phyloP scores from a whole-genome alignment of 1,140 invertebrate species.

The Orchesella cincta region DNA sequence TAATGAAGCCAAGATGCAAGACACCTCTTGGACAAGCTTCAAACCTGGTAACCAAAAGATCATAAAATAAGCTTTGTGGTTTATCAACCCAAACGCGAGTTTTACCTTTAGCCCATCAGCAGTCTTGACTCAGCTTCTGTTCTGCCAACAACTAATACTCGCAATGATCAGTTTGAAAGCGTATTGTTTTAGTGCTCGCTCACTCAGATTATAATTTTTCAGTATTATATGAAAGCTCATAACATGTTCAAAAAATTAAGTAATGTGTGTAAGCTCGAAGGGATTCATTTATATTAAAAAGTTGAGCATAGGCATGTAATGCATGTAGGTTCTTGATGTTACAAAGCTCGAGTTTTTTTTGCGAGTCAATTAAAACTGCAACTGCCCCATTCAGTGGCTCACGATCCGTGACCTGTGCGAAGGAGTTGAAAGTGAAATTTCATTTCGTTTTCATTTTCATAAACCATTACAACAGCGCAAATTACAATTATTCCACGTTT shows the following conservation, averaged over 20 bases:
- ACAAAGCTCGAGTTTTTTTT: neutral
- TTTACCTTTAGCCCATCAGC: neutral
- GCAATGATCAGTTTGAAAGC: too few species aligned
- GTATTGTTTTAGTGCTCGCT: too few species aligned
- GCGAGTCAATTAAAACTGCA: neutral
- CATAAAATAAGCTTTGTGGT: neutral
- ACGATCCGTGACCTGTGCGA: conserved; percentile 26
- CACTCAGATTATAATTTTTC: neutral
- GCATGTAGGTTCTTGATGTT: too few species aligned
- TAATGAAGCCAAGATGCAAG: too few species aligned
- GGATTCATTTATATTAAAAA: neutral
- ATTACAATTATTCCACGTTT: conserved; percentile 1
- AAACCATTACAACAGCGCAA: neutral
- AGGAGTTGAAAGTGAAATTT: conserved; percentile 25
- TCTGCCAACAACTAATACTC: neutral
- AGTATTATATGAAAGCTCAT: neutral
- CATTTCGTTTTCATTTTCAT: conserved; percentile 8
- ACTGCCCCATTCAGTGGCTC: neutral
- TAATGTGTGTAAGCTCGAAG: neutral
- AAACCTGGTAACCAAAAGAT: neutral
- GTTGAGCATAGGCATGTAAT: neutral
- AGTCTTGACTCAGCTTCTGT: neutral
- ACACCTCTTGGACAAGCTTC: conserved; percentile 13
- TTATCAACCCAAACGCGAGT: neutral
- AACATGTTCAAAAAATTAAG: neutral